Evolutionary conservation across 2,888 invertebrate genomes (phyloP).

Genomic region (Selenia dentaria): DNA sequence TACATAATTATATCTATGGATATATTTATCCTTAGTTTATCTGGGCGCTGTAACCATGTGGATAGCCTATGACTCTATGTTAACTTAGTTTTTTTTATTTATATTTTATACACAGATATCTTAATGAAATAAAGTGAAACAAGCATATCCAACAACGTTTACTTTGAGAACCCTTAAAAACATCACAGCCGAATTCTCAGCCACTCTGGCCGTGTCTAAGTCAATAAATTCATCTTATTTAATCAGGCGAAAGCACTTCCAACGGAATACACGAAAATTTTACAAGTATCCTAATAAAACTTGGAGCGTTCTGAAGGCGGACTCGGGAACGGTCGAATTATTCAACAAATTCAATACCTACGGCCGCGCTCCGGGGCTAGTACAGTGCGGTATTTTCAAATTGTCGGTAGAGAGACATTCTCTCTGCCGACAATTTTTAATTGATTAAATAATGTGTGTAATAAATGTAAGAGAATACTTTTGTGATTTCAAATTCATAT

Average conservation of each 20-base stretch:
- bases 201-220: slow-evolving; percentile 61
- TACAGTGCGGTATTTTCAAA: slow-evolving; percentile 23
- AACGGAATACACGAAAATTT: slow-evolving; percentile 77
- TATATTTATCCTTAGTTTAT: too few species aligned
- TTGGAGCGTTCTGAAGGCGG: slow-evolving; percentile 65
- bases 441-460: too few species aligned
- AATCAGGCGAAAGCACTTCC: slow-evolving; percentile 77
- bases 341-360: slow-evolving; percentile 70
- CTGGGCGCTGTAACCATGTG: too few species aligned
- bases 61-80: too few species aligned
- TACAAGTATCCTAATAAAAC: slow-evolving; percentile 84
- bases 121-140: slow-evolving; percentile 5
- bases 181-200: slow-evolving; percentile 38
- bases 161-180: slow-evolving; percentile 27
- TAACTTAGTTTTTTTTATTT: too few species aligned
- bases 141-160: slow-evolving; percentile 23
- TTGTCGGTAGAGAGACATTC: slow-evolving; percentile 1
- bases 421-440: too few species aligned
- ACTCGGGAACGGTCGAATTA: slow-evolving; percentile 64
- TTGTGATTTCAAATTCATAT: too few species aligned
- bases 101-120: too few species aligned
- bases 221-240: slow-evolving; percentile 81
- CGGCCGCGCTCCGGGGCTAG: slow-evolving; percentile 15
- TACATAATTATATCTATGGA: too few species aligned
- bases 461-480: too few species aligned